These are phyloP conservation scores for Leucophora obtusa DNA, from an alignment of 2,888 invertebrate species.

Conservation along the genomic window DNA sequence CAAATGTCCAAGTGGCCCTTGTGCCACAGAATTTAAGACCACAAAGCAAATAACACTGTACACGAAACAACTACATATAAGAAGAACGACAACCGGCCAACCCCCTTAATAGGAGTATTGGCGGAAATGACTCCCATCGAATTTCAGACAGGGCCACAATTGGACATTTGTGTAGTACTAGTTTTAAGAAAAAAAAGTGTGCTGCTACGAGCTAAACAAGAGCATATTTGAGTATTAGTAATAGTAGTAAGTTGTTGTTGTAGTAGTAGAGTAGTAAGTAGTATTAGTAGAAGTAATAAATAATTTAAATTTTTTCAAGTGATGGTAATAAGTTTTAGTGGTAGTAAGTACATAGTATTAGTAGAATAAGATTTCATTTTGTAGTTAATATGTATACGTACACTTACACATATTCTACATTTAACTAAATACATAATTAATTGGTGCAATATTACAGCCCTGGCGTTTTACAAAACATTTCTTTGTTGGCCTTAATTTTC, in stretches of 20 bases:
- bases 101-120: conserved; percentile 8
- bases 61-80: conserved; percentile 21
- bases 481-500: conserved; percentile 71
- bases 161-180: conserved; percentile 56
- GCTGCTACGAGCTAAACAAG: conserved; percentile 61
- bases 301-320: conserved; percentile 25
- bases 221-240: conserved; percentile 47
- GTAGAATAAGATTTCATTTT: background rate
- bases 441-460: conserved; percentile 78
- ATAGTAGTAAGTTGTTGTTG: conserved; percentile 27
- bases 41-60: conserved; percentile 9
- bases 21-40: conserved; percentile 20
- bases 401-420: conserved; percentile 67
- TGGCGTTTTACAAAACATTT: conserved; percentile 75
- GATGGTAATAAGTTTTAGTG: conserved; percentile 59
- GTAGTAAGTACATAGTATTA: conserved; percentile 58
- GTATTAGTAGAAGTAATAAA: conserved; percentile 30
- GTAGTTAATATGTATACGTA: conserved; percentile 61
- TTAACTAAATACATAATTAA: conserved; percentile 66
- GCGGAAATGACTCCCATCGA: background rate
- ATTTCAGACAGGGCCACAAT: conserved; percentile 35
- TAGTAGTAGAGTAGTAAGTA: conserved; percentile 37
- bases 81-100: background rate
- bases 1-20: conserved; percentile 58
- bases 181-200: conserved; percentile 21